Percentiles rank a stretch among this genome's conserved stretches.
Conservation (phyloP, 2,797 vertebrate genomes). For the Ambastaia sidthimunki region DNA sequence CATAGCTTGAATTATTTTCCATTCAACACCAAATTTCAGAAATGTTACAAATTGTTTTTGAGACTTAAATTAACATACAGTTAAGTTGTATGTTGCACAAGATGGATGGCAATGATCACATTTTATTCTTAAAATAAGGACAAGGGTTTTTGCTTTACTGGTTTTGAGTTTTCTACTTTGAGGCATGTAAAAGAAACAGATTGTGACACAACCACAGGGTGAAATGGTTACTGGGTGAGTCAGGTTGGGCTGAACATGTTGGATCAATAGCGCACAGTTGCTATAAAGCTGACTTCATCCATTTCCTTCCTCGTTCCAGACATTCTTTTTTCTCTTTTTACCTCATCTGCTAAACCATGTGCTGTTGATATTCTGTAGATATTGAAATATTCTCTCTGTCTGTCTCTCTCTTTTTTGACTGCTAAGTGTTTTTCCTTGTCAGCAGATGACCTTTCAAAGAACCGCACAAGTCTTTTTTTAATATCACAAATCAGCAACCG, state of each 20-base stretch:
- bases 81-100: too few species aligned
- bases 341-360: slow-evolving; percentile 35
- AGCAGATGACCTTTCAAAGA: not conserved
- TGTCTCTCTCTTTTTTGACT: slow-evolving; percentile 20
- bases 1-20: too few species aligned
- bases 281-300: slow-evolving; percentile 19
- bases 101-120: too few species aligned
- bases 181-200: not conserved
- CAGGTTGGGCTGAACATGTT: slow-evolving; percentile 40
- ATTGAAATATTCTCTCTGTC: slow-evolving; percentile 58
- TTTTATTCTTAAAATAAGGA: too few species aligned
- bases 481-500: slow-evolving; percentile 55
- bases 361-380: slow-evolving; percentile 41
- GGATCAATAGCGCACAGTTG: slow-evolving; percentile 33
- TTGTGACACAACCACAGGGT: slow-evolving; percentile 19
- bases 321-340: slow-evolving; percentile 4
- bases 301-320: not conserved
- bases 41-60: too few species aligned
- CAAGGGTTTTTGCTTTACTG: too few species aligned
- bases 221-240: slow-evolving; percentile 44
- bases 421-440: slow-evolving; percentile 45
- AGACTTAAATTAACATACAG: too few species aligned
- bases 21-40: too few species aligned
- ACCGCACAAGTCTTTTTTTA: slow-evolving; percentile 39
- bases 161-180: too few species aligned